Evolutionary conservation across 2,888 invertebrate species (phyloP), one percentile per base, ranked within the genome.

Genomic region (Hydrotaea diabolus): DNA sequence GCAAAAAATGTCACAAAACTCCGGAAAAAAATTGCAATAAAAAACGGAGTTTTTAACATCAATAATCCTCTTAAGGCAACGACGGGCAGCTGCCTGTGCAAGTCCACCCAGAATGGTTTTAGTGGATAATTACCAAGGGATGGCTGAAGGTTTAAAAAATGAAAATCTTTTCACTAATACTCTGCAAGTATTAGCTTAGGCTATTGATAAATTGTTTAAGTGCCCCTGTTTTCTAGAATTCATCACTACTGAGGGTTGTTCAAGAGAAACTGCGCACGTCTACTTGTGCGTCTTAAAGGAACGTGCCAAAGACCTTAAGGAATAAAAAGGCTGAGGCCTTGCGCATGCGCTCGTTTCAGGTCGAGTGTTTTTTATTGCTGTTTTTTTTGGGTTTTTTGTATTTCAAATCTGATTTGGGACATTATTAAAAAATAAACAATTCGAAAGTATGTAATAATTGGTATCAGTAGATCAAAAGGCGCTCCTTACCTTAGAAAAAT

Each of bases 1-100:
- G 15, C 17, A 62, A 84, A 81, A 78, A 49, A 31, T 17, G 31
- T 46, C n/a, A 80, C 76, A 85, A 83, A 71, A n/a, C n/a, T 31
- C 15, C 43, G 64, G 73, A 73, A 49, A 23, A 26, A 36, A 43
- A n/a, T 84, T 8, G 82, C 85, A 86, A 82, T 80, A 79, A 87
- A 87, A 13, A 39, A 39, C 39, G 4, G 39, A 82, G 31, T 26
- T 82, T 82, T 21, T 31, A 2, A 69, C 69, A 46, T 82, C 74
- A 86, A 80, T 87, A 87, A 87, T 87, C 87, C 87, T 86, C 87
- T 87, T 86, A 87, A 59, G 49, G 83, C 85, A 43, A 80, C n/a
- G n/a, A n/a, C n/a, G n/a, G n/a, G n/a, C 85, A 86, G 86, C 84
- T 87, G 86, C 36, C 64, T 39, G 26, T 46, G 72, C 21, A n/a